Evolutionary conservation across 2,888 invertebrate genomes (phyloP), one percentile per base, ranked within the genome.

Genomic region (Lochmaea capreae): DNA sequence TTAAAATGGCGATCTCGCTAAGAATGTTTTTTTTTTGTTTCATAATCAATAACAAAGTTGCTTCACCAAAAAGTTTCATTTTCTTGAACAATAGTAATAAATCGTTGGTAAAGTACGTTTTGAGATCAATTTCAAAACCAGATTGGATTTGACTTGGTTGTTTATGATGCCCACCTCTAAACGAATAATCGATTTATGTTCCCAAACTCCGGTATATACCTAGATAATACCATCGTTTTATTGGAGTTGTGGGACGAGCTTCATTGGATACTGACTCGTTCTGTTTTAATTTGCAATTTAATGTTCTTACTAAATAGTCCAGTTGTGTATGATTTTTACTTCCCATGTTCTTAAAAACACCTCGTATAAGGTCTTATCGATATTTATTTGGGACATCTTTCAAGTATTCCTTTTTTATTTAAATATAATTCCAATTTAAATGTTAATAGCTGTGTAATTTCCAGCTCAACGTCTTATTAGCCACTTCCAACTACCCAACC

Each of bases 241-340:
- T 54, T 54, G 54, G 18, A 54, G 54, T 54, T 54, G 54, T 54
- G 54, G 54, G 54, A 54, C 18, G 54, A 54, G 54, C 54, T 54
- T 16, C 54, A 54, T 49, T 49, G 49, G 49, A 49, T n/a, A n/a
- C 49, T 49, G 49, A 49, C 8, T 54, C 54, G 18, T 54, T 18
- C 54, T 54, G 54, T 10, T 54, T 54, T 54, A 54, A 54, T 54
- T 54, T 54, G 54, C 54, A 54, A 54, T 16, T 54, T 54, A n/a
- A 52, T 52, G 52, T n/a, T 52, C 18, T 16, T 52, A 10, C 16
- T 10, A 18, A 18, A 54, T 54, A 54, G 54, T 16, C 54, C 54
- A 18, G 54, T 54, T 18, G 4, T 46, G 3, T 14, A 46, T 46
- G 46, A 46, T 11, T 46, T 8, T 46, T 11, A 14, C 11, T 3